Conservation (phyloP, 2,797 vertebrate species). For the Phrynocephalus vlangalii region DNA sequence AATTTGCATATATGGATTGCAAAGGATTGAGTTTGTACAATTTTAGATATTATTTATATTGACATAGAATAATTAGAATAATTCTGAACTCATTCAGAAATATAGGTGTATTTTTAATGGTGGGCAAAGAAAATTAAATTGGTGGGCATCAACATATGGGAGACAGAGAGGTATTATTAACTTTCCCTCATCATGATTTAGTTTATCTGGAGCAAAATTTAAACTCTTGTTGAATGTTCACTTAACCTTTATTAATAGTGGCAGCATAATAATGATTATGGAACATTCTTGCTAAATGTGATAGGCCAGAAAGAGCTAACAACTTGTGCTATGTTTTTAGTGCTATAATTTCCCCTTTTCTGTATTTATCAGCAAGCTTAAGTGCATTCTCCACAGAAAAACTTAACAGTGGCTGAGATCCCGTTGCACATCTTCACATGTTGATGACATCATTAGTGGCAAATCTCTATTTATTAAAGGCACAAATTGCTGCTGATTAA, state of each 20-base stretch:
- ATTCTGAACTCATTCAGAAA: background rate
- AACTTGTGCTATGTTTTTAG: constrained; percentile 33
- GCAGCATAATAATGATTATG: constrained; percentile 58
- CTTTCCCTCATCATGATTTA: constrained; percentile 19
- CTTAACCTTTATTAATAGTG: constrained; percentile 57
- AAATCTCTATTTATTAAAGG: no score
- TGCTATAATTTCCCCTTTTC: constrained; percentile 7
- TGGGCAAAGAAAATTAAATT: constrained; percentile 3
- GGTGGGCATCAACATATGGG: constrained; percentile 8
- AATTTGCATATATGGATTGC: background rate
- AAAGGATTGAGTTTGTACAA: background rate
- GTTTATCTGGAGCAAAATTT: background rate
- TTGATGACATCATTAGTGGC: no score
- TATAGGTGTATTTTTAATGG: background rate
- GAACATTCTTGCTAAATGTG: constrained; percentile 57
- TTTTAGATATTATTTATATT: background rate
- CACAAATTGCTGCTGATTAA: no score
- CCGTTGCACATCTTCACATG: no score
- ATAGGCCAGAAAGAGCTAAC: constrained; percentile 55
- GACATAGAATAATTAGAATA: fast-evolving
- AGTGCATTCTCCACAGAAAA: constrained; percentile 42
- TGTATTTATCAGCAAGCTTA: constrained; percentile 32
- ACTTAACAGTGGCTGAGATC: no score
- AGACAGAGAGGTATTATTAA: constrained; percentile 43
- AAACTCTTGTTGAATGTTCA: constrained; percentile 20